Evolutionary conservation across 2,113 vertebrate species (phyloP).

Genomic region (Podilymbus podiceps): DNA sequence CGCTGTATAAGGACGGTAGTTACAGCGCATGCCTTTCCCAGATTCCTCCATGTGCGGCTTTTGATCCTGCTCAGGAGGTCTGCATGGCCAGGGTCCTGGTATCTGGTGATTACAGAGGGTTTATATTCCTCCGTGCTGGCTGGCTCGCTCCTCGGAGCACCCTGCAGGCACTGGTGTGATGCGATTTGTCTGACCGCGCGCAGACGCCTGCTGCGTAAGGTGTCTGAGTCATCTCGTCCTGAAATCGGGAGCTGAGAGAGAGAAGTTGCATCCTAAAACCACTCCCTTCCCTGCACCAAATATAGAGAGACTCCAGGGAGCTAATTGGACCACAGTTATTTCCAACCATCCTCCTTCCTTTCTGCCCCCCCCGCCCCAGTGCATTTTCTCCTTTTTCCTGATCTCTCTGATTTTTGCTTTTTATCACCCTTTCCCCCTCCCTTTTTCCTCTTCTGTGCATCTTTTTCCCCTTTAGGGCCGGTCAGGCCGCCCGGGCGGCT

Average conservation of each 20-base stretch:
- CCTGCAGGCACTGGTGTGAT: neutral
- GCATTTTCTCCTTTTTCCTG: neutral
- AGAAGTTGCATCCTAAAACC: neutral
- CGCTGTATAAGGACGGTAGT: neutral
- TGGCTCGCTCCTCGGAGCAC: neutral
- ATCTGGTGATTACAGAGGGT: neutral
- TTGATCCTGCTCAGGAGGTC: neutral
- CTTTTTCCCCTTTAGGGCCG: neutral
- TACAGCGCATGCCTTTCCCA: neutral
- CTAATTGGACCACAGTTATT: neutral
- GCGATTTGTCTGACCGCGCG: neutral
- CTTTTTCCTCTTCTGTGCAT: neutral
- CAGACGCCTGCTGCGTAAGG: neutral
- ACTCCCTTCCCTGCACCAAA: neutral
- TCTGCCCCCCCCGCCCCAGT: neutral
- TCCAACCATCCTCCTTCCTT: neutral
- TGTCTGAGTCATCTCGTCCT: conserved; percentile 1
- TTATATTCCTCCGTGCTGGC: neutral
- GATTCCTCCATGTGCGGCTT: rapidly evolving
- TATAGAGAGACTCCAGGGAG: neutral
- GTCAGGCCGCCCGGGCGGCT: neutral
- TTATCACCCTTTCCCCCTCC: neutral
- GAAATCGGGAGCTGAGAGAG: neutral
- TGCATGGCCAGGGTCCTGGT: neutral
- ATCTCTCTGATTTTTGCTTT: neutral